Percentiles rank a stretch among this genome's conserved stretches.
Evolutionary conservation across 2,888 invertebrate genomes (phyloP).

Genomic region (Dioctria rufipes): DNA sequence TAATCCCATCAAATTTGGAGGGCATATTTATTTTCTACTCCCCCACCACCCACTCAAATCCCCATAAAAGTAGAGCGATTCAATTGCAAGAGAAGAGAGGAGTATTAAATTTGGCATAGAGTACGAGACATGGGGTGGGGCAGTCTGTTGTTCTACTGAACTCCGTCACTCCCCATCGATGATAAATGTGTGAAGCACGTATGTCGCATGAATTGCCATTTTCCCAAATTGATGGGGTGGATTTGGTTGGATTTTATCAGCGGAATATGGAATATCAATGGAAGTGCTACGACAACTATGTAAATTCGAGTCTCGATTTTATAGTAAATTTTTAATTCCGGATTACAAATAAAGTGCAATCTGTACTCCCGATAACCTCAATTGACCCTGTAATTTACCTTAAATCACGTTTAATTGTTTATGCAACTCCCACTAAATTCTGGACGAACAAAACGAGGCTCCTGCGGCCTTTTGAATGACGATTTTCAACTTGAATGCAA

Average conservation of each 20-base stretch:
- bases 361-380: not conserved
- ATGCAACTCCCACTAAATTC: conserved; percentile 4
- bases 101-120: conserved; percentile 1
- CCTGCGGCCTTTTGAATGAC: not conserved
- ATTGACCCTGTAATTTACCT: not conserved
- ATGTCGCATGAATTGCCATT: conserved; percentile 35
- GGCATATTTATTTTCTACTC: not conserved
- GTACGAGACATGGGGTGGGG: not conserved
- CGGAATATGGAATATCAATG: conserved; percentile 20
- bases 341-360: conserved; percentile 2
- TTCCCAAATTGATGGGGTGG: conserved; percentile 27
- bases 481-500: conserved; percentile 15
- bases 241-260: not conserved
- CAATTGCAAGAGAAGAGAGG: conserved; percentile 3
- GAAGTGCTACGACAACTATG: not conserved
- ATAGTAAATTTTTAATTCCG: conserved; percentile 19
- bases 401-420: conserved; percentile 8
- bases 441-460: not conserved
- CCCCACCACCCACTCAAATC: not conserved
- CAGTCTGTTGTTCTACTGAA: not conserved
- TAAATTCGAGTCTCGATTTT: conserved; percentile 10
- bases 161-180: conserved; percentile 8
- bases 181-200: conserved; percentile 41
- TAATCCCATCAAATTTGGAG: conserved; percentile 10
- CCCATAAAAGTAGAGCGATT: not conserved